A percentile compares a stretch with the other conserved stretches of the same genome.
These are phyloP conservation scores for Channallabes apus DNA, from an alignment of 2,797 vertebrate species.

Conservation along the genomic window DNA sequence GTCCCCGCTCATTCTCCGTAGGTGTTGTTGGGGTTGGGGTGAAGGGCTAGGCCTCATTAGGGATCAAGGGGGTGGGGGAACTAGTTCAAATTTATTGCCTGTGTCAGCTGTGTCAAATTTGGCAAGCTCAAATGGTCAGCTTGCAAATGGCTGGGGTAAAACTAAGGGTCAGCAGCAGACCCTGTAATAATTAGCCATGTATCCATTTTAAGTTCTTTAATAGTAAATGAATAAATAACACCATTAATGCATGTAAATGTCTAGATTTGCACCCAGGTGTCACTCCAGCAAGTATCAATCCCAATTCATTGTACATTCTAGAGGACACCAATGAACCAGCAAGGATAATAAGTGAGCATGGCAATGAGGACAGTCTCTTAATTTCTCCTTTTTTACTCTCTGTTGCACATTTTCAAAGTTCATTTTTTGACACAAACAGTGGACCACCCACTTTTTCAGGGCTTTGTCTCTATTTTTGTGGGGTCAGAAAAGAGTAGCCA, in stretches of 20 bases:
- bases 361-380: neutral
- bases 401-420: conserved; percentile 34
- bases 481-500: conserved; percentile 76
- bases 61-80: conserved; percentile 75
- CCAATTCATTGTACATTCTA: neutral
- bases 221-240: neutral
- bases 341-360: neutral
- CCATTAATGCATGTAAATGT: neutral
- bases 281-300: neutral
- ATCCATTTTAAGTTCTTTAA: conserved; percentile 52
- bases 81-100: conserved; percentile 80
- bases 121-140: conserved; percentile 80
- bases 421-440: conserved; percentile 22
- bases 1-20: neutral
- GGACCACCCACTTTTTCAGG: conserved; percentile 77
- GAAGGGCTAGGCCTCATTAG: conserved; percentile 66
- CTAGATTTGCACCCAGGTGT: neutral
- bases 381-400: conserved; percentile 24
- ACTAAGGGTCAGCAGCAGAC: conserved; percentile 69
- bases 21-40: conserved; percentile 57
- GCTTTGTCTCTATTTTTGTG: conserved; percentile 74
- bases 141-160: conserved; percentile 78
- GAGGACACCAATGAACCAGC: neutral
- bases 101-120: conserved; percentile 83
- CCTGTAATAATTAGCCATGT: conserved; percentile 65